phyloP scores from a whole-genome alignment of 2,888 invertebrate species.

The Pardosa pseudoannulata region DNA sequence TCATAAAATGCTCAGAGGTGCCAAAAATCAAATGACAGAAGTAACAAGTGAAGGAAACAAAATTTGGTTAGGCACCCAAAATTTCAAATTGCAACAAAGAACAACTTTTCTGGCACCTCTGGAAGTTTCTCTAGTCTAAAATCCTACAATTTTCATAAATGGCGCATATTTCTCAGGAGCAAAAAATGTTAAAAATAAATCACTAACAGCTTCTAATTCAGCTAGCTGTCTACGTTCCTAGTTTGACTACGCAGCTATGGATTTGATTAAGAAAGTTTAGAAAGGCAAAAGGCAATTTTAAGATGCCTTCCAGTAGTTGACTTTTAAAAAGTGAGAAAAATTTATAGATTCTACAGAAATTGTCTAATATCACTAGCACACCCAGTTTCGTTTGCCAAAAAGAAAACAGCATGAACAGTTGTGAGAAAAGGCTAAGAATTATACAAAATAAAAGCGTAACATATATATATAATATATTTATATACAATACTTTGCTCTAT shows the following conservation, averaged over 20 bases:
- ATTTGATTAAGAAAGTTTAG: conserved; percentile 45
- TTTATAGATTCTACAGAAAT: conserved; percentile 47
- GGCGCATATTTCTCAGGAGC: conserved; percentile 69
- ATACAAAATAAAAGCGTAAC: too few species aligned
- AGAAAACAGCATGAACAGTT: background rate
- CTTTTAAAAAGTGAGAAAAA: conserved; percentile 68
- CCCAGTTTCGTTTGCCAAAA: background rate
- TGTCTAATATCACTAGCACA: conserved; percentile 41
- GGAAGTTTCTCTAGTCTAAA: conserved; percentile 53
- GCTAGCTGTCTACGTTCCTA: conserved; percentile 36
- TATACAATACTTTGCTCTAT: too few species aligned
- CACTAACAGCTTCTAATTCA: conserved; percentile 41
- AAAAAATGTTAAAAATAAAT: conserved; percentile 71
- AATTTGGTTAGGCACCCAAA: background rate
- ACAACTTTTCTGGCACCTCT: conserved; percentile 52
- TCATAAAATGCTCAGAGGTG: conserved; percentile 65
- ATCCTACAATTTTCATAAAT: conserved; percentile 53
- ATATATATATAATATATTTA: too few species aligned
- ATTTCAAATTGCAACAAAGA: background rate
- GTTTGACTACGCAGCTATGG: conserved; percentile 36
- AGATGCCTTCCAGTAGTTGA: conserved; percentile 62
- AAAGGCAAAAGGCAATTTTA: conserved; percentile 69
- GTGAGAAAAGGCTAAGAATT: too few species aligned
- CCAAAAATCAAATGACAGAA: conserved; percentile 22
- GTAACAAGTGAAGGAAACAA: conserved; percentile 1